A percentile compares a stretch with the other conserved stretches of the same genome.
Evolutionary conservation across 2,797 vertebrate species (phyloP).

Genomic region (Takifugu ocellatus): DNA sequence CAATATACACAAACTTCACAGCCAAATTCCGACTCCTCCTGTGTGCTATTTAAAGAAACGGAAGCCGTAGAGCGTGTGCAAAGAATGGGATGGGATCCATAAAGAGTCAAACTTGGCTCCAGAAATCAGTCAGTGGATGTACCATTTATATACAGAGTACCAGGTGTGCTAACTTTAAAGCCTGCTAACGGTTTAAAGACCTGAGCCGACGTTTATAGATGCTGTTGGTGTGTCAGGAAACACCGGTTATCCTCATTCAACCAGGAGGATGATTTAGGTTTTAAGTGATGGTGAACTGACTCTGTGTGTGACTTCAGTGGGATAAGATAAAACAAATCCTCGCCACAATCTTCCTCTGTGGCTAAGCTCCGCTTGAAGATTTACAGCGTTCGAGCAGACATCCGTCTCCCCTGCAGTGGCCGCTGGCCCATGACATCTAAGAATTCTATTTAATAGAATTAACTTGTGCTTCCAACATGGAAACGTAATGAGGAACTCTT

Average conservation of each 20-base stretch:
- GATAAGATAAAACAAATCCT: slow-evolving; percentile 46
- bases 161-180: too few species aligned
- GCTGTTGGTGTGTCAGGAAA: too few species aligned
- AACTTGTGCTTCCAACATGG: slow-evolving; percentile 53
- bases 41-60: too few species aligned
- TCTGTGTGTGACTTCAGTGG: slow-evolving; percentile 14
- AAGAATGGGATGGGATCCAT: too few species aligned
- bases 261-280: slow-evolving; percentile 22
- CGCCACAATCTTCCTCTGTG: slow-evolving; percentile 34
- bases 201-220: too few species aligned
- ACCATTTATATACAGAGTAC: too few species aligned
- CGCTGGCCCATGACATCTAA: slow-evolving; percentile 48
- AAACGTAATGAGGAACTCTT: slow-evolving; percentile 55
- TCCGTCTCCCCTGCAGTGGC: slow-evolving; percentile 55
- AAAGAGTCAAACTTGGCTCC: too few species aligned
- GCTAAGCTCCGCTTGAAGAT: slow-evolving; percentile 37
- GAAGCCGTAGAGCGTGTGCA: too few species aligned
- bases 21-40: too few species aligned
- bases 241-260: slow-evolving; percentile 19
- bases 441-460: slow-evolving; percentile 56
- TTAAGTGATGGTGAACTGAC: slow-evolving; percentile 7
- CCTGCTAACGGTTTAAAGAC: too few species aligned
- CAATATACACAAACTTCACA: too few species aligned
- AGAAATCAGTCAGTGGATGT: too few species aligned
- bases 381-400: slow-evolving; percentile 56